A percentile compares a stretch with the other conserved stretches of the same genome.
Evolutionary conservation across 2,113 vertebrate species (phyloP).

Genomic region (Pterophyllum scalare): DNA sequence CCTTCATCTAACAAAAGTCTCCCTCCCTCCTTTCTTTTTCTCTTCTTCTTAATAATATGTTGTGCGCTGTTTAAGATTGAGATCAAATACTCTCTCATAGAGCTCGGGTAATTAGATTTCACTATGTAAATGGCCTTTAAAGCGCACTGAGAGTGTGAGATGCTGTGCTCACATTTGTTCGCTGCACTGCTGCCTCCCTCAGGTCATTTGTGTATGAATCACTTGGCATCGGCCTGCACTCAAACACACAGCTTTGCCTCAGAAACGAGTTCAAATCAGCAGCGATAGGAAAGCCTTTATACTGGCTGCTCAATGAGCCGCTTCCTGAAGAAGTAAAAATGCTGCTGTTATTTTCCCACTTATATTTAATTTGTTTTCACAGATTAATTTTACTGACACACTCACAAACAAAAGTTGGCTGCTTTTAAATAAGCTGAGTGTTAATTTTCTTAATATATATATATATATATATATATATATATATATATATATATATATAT

Average conservation of each 20-base stretch:
- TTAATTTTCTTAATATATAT: slow-evolving; percentile 23
- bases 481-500: slow-evolving; percentile 6
- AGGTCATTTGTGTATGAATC: slow-evolving; percentile 80
- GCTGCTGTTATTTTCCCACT: slow-evolving; percentile 10
- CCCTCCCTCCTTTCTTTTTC: neutral
- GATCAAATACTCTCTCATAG: slow-evolving; percentile 83
- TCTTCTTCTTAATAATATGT: slow-evolving; percentile 78
- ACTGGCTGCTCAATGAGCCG: slow-evolving; percentile 23
- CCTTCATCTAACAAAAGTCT: slow-evolving; percentile 75
- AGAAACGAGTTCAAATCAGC: slow-evolving; percentile 34
- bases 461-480: slow-evolving; percentile 22
- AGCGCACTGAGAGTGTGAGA: slow-evolving; percentile 71
- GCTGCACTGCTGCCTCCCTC: slow-evolving; percentile 85
- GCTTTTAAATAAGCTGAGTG: neutral
- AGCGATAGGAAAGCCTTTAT: slow-evolving; percentile 19
- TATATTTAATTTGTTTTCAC: slow-evolving; percentile 30
- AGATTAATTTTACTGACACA: slow-evolving; percentile 6
- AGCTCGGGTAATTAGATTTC: slow-evolving; percentile 83
- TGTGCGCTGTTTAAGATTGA: slow-evolving; percentile 83
- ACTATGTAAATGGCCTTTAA: slow-evolving; percentile 85
- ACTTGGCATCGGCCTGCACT: slow-evolving; percentile 54
- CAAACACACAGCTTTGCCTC: slow-evolving; percentile 50
- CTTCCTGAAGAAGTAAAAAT: slow-evolving; percentile 28
- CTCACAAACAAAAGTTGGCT: neutral
- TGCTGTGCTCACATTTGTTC: slow-evolving; percentile 72